Base-by-base conservation (phyloP, 92 coral and sea anemone species). In the Virgularia gustaviana region DNA sequence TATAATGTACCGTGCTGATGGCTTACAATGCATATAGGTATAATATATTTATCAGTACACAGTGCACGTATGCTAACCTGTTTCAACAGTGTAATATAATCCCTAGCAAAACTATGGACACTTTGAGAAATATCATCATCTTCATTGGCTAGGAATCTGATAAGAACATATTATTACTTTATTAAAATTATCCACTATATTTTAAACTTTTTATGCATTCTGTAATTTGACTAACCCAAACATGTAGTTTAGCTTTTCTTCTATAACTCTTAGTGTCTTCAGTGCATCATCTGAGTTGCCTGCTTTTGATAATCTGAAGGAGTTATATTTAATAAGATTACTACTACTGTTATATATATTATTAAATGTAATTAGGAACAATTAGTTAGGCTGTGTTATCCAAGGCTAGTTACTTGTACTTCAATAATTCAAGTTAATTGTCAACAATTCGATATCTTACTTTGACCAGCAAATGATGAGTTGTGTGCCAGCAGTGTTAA, bases 111-210 rank as follows among this genome's bases (percentile, higher is more conserved):
- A 13, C 90, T 89, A 76, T 81, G 81, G 6, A 89, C 96, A 45
- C 88, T 89, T 57, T 89, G 96, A 1, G 98, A 92, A 43, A 92
- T 87, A 42, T 92, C 98, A 79, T 92, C 98, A 71, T 92, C 98
- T 9, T 92, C 98, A 80, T 90, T 85, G 15, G 85, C 96, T 66
- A 92, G 87, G 73, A 92, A 92, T 71, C 98, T 92, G 31, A 18
- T 4, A 3, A 32, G 20, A 72, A 15, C 39, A 9, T 47, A 41
- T 25, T 23, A 41, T 25, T 1, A 28, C 9, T 29, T 6, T 0
- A 45, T 18, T 10, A 24, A 27, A 10, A 4, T 53, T 51, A 57
- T 53, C 22, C 10, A 37, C 25, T 19, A 27, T 25, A 44, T 68
- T 42, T 44, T 23, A 13, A 36, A 63, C 1, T 6, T 8, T 47